Conservation (phyloP, 2,888 invertebrate genomes). For the Drosophila pegasa region DNA sequence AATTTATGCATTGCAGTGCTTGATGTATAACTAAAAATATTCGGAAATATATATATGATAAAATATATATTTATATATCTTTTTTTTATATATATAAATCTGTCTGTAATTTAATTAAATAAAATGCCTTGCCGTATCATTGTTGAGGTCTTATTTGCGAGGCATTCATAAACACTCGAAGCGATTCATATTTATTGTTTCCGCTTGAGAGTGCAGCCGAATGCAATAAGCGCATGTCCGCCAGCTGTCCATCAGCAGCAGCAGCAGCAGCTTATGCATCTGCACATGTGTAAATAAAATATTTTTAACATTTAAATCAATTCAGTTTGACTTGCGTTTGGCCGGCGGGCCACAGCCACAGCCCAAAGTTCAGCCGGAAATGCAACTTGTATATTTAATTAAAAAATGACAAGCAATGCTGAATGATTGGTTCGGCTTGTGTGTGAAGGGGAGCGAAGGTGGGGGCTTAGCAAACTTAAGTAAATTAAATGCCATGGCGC, state of each 20-base stretch:
- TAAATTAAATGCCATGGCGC: slow-evolving; percentile 65
- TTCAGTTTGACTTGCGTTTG: slow-evolving; percentile 40
- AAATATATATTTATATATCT: not conserved
- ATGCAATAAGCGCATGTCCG: slow-evolving; percentile 24
- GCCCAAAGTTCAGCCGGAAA: slow-evolving; percentile 13
- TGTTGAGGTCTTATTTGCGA: slow-evolving; percentile 15
- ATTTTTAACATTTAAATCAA: slow-evolving; percentile 69
- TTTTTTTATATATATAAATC: slow-evolving; percentile 4
- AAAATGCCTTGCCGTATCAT: slow-evolving; percentile 16
- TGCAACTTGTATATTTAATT: slow-evolving; percentile 59
- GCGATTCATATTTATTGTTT: slow-evolving; percentile 51
- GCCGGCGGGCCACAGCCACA: slow-evolving; percentile 18
- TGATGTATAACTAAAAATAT: slow-evolving; percentile 21
- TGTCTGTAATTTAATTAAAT: slow-evolving; percentile 13
- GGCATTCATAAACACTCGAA: slow-evolving; percentile 43
- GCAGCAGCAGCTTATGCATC: slow-evolving; percentile 17
- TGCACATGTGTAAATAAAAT: slow-evolving; percentile 43
- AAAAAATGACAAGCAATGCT: slow-evolving; percentile 49
- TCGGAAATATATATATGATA: not conserved
- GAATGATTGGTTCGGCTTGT: slow-evolving; percentile 49
- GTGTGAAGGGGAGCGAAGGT: no score
- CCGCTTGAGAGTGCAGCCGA: slow-evolving; percentile 26
- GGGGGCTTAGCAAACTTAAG: slow-evolving; percentile 64
- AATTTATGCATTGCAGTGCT: slow-evolving; percentile 33
- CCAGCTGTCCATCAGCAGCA: slow-evolving; percentile 38